Conservation (phyloP, 2,888 invertebrate species). For the Sinelater perroti region DNA sequence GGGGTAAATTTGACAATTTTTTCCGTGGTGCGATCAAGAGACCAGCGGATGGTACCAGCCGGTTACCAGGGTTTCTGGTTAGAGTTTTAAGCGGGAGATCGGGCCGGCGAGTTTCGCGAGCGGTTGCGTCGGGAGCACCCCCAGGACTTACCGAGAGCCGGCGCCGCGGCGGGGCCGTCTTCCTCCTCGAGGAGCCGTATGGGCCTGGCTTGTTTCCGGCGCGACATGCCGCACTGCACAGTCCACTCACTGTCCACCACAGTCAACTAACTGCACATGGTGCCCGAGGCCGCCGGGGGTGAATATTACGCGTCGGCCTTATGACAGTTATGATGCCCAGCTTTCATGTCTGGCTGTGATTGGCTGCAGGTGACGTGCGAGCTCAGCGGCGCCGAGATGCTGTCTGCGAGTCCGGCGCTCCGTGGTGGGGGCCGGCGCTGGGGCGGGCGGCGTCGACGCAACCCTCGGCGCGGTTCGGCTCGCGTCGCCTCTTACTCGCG, state of each 20-base stretch:
- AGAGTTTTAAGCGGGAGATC: too few relatives aligned
- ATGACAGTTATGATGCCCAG: constrained; percentile 46
- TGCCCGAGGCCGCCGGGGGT: constrained; percentile 36
- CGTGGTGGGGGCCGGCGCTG: constrained; percentile 56
- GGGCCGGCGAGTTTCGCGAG: too few relatives aligned
- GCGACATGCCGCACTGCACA: constrained; percentile 60
- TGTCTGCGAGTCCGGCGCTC: constrained; percentile 58
- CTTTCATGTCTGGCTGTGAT: constrained; percentile 48
- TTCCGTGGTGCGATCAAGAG: too few relatives aligned
- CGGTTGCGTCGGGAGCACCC: constrained; percentile 19
- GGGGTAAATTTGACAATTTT: too few relatives aligned
- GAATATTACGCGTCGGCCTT: constrained; percentile 39
- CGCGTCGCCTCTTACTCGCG: constrained; percentile 48
- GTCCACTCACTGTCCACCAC: constrained; percentile 47
- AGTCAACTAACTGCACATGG: constrained; percentile 43
- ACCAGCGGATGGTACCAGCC: too few relatives aligned
- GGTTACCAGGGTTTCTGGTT: too few relatives aligned
- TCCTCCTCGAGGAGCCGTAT: constrained; percentile 64
- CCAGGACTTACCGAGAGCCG: constrained; percentile 49
- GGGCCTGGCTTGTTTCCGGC: constrained; percentile 66
- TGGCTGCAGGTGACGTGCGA: constrained; percentile 57
- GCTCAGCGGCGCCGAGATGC: constrained; percentile 61
- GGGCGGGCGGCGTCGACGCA: constrained; percentile 58
- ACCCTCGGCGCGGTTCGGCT: constrained; percentile 58
- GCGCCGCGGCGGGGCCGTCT: constrained; percentile 52